Evolutionary conservation across 1,140 invertebrate species (phyloP).

Genomic region (Wiebesia pumilae): DNA sequence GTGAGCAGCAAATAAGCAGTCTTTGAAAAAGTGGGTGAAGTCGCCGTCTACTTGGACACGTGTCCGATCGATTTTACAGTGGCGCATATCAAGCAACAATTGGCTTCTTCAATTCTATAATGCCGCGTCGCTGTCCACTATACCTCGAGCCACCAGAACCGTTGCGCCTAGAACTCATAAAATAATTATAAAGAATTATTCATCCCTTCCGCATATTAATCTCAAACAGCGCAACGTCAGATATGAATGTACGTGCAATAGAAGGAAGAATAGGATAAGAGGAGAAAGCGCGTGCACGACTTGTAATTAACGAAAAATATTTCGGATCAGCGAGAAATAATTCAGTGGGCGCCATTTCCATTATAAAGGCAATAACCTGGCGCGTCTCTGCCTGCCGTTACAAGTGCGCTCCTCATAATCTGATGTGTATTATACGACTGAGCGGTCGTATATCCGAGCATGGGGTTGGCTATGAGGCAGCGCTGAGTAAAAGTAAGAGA

Average conservation of each 20-base stretch:
- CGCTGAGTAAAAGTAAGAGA: slow-evolving; percentile 57
- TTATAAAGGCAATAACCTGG: slow-evolving; percentile 68
- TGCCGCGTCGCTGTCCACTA: slow-evolving; percentile 20
- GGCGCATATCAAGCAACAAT: slow-evolving; percentile 39
- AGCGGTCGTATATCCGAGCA: slow-evolving; percentile 39
- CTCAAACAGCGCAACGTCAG: slow-evolving; percentile 1
- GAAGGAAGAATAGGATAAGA: neutral
- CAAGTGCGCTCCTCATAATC: slow-evolving; percentile 67
- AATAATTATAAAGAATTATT: slow-evolving; percentile 45
- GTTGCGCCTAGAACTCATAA: neutral
- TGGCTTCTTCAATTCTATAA: slow-evolving; percentile 48
- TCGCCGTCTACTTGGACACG: slow-evolving; percentile 31
- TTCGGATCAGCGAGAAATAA: slow-evolving; percentile 52
- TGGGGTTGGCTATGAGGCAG: slow-evolving; percentile 59
- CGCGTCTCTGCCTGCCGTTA: slow-evolving; percentile 64
- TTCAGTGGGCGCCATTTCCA: slow-evolving; percentile 64
- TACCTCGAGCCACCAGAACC: neutral
- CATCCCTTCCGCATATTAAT: slow-evolving; percentile 33
- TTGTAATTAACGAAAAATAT: slow-evolving; percentile 51
- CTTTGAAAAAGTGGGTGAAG: slow-evolving; percentile 44
- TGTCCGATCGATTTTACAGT: slow-evolving; percentile 44
- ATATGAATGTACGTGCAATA: neutral
- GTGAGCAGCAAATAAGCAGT: too few species aligned
- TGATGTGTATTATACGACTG: slow-evolving; percentile 67
- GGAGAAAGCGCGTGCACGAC: neutral